Evolutionary conservation across 2,113 vertebrate species (phyloP).

Genomic region (Cepphus grylle): DNA sequence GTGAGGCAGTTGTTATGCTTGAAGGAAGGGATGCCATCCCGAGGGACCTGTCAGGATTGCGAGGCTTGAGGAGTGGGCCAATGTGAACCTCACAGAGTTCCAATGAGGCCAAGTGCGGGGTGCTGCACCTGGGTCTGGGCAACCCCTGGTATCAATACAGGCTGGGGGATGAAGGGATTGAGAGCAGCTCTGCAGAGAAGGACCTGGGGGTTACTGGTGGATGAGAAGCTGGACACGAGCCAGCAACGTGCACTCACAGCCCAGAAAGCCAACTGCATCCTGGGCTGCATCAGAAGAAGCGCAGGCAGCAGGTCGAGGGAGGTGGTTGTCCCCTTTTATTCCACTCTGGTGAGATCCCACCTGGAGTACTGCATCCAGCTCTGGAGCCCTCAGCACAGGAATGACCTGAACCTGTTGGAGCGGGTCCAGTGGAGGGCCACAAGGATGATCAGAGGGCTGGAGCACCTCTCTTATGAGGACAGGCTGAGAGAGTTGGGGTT

Average conservation of each 20-base stretch:
- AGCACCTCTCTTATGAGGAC: not conserved
- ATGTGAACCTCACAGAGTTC: not conserved
- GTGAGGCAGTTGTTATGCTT: not conserved
- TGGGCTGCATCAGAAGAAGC: not conserved
- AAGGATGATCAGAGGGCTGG: not conserved
- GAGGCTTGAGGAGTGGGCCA: not conserved
- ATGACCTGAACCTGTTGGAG: not conserved
- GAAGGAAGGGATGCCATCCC: not conserved
- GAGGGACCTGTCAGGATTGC: not conserved
- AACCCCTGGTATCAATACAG: not conserved
- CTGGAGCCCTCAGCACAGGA: fast-evolving
- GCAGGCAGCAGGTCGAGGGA: fast-evolving
- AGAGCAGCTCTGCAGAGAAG: not conserved
- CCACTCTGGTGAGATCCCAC: not conserved
- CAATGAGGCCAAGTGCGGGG: not conserved
- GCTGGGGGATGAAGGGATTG: not conserved
- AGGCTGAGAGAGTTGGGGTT: not conserved
- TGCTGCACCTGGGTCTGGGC: not conserved
- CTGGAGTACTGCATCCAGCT: not conserved
- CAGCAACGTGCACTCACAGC: fast-evolving
- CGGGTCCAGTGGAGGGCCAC: fast-evolving
- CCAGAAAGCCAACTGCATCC: not conserved
- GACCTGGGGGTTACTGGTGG: not conserved
- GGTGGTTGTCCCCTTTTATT: not conserved
- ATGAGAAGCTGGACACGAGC: not conserved